Evolutionary conservation across 2,113 vertebrate genomes (phyloP), one percentile per base, ranked within the genome.

Genomic region (Silurus asotus): DNA sequence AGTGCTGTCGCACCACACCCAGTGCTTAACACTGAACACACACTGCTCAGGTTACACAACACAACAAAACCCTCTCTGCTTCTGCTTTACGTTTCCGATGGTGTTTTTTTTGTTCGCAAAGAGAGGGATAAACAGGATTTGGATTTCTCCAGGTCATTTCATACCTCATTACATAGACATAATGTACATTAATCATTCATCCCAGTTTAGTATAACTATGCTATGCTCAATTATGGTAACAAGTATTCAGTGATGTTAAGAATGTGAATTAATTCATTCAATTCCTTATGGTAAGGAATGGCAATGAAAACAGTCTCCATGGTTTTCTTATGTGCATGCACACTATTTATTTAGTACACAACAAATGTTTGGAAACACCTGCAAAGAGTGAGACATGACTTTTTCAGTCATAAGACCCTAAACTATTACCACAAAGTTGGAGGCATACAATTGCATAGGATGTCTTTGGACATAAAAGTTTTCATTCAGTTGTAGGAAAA

Each of bases 1-100:
- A 55, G n/a, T 77, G 49, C 74, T 77, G 74, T 77, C 8, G 51
- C 74, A 77, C 74, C 74, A 77, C 74, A 77, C 74, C 74, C 74
- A 77, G n/a, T 14, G 6, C n/a, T 77, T 25, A 77, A 55, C 51
- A 77, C 74, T 15, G 51, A 77, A 56, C 51, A 77, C 74, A 77
- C 74, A 77, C 51, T 77, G 51, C 51, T 77, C 74, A 77, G 7
- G 51, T 77, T 77, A 77, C 74, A 77, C 74, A 55, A 55, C 74
- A 55, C 23, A 76, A 76, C 74, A 77, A 77, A 77, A 77, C 49
- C 37, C 74, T 56, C 74, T 25, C 51, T 77, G 13, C 51, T 25
- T 25, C 74, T 28, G 23, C 74, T 28, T 15, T 15, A 56, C 74
- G 53, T 75, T 75, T 51, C 49, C 11, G 9, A 53, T 20, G 37